A percentile compares a stretch with the other conserved stretches of the same genome.
Conservation (phyloP, 2,888 invertebrate species). For the Pammene aurita region DNA sequence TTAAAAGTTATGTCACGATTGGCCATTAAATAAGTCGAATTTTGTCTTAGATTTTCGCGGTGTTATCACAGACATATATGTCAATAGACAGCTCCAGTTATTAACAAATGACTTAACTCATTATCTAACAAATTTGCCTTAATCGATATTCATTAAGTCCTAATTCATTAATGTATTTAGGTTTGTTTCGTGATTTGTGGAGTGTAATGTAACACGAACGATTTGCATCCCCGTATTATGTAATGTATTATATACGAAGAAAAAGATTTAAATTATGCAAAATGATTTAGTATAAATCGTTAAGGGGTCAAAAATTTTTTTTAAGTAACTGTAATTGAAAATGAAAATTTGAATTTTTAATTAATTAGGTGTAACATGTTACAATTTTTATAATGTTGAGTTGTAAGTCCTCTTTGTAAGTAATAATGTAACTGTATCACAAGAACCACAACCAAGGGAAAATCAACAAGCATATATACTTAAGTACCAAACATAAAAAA, state of each 20-base stretch:
- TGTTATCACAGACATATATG: not conserved
- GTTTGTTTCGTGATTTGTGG: slow-evolving; percentile 16
- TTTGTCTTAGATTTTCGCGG: not conserved
- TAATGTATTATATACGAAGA: not conserved
- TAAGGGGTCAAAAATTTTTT: no score
- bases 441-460: no score
- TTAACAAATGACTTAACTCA: slow-evolving; percentile 26
- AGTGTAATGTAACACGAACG: slow-evolving; percentile 1
- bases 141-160: slow-evolving; percentile 25
- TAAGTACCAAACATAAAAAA: no score
- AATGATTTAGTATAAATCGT: not conserved
- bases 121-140: slow-evolving; percentile 34
- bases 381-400: no score
- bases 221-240: slow-evolving; percentile 28
- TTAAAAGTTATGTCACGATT: no score
- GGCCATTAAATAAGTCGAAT: not conserved
- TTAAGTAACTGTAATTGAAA: no score
- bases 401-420: no score
- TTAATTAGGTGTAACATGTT: no score
- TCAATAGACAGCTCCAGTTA: slow-evolving; percentile 17
- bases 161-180: slow-evolving; percentile 34
- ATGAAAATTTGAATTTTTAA: no score
- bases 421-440: no score
- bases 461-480: no score
- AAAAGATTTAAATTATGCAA: not conserved